Evolutionary conservation across 2,113 vertebrate genomes (phyloP), one percentile per base, ranked within the genome.

Genomic region (Engraulis encrasicolus): DNA sequence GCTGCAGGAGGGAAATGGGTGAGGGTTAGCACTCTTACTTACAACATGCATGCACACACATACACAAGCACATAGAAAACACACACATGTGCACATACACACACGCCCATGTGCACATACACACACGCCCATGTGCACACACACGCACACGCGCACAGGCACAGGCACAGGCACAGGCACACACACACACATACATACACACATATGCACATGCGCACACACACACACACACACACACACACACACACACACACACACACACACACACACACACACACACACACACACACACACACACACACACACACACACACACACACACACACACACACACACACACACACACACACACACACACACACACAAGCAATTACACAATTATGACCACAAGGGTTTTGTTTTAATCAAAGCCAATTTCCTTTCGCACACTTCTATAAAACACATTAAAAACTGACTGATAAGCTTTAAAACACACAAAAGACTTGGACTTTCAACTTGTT

Each of bases 1-100:
- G 90, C 89, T 79, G 78, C n/a, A 54, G 89, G 88, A 85, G 90
- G 87, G 86, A 54, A n/a, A n/a, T n/a, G 31, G 80, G 83, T 9
- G 88, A 92, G 91, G 90, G 88, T 87, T 90, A 88, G 89, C 82
- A 50, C 36, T 66, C 23, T 27, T 82, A 14, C 23, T 27, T 82
- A 14, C 23, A 86, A 85, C 58, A 85, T 9, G 78, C 12, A 81
- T 9, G 34, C 31, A 78, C 17, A 78, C 58, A 85, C 27, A 17
- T 14, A 45, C 40, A 45, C 40, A 45, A 3, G 7, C 40, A 50
- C 61, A 34, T 37, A n/a, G n/a, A n/a, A 77, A n/a, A n/a, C n/a
- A n/a, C n/a, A 85, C 58, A 85, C 5, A 66, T 6, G 78, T 9
- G 36, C 31, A 78, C 15, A 77, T n/a, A 9, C 3, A 9, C 40